Conservation (phyloP, 2,113 vertebrate species). For the Zosterops japonicus region DNA sequence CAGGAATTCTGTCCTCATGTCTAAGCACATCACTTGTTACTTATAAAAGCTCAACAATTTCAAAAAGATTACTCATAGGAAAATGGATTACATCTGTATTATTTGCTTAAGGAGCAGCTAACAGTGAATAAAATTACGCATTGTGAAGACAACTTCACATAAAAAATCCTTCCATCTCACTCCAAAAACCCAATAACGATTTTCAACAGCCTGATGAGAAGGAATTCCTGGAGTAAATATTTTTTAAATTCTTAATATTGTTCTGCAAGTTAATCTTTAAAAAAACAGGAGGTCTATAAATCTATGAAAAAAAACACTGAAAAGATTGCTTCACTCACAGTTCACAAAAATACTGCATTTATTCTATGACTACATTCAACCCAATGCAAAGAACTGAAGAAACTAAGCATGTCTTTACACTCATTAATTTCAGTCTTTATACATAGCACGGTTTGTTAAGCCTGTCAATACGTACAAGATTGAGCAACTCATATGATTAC, state of each 20-base stretch:
- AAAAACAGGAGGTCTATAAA: not conserved
- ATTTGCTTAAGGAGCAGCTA: not conserved
- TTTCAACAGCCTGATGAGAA: not conserved
- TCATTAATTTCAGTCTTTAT: not conserved
- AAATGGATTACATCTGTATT: not conserved
- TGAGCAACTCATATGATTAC: not conserved
- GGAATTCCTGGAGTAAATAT: not conserved
- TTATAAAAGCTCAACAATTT: not conserved
- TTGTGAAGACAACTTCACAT: not conserved
- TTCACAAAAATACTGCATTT: not conserved
- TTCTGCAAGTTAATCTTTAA: not conserved
- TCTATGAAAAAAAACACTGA: not conserved
- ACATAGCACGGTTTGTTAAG: not conserved
- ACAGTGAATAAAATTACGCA: not conserved
- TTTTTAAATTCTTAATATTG: not conserved
- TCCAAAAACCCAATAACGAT: not conserved
- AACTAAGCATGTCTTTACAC: not conserved
- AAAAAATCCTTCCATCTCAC: not conserved
- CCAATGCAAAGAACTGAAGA: not conserved
- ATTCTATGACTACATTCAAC: not conserved
- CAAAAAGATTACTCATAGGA: not conserved
- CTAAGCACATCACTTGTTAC: not conserved
- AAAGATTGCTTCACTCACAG: not conserved
- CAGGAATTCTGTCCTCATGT: not conserved
- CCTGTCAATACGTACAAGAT: not conserved